Percentiles rank a stretch among this genome's conserved stretches.
These are phyloP conservation scores for Setipinna tenuifilis DNA, from an alignment of 2,797 vertebrate genomes.

Conservation along the genomic window DNA sequence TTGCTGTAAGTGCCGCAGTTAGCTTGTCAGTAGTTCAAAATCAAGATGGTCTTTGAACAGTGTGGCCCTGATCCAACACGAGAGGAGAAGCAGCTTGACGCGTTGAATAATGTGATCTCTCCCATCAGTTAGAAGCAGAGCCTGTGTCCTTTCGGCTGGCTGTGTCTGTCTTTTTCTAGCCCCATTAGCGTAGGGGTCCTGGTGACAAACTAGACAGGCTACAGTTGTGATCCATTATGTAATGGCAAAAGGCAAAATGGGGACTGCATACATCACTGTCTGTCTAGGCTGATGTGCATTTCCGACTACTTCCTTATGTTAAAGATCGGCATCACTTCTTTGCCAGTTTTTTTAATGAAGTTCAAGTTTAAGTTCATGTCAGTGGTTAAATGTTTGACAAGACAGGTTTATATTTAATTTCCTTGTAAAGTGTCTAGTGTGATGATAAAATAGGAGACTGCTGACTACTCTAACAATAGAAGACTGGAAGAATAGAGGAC, in stretches of 20 bases:
- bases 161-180: not conserved
- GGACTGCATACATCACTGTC: not conserved
- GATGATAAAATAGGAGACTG: not conserved
- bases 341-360: not conserved
- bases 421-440: not conserved
- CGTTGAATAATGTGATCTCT: not conserved
- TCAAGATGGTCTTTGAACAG: not conserved
- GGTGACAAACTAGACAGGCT: slow-evolving; percentile 10
- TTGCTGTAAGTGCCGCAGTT: not conserved
- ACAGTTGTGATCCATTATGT: not conserved
- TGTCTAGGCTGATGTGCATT: not conserved
- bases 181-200: not conserved
- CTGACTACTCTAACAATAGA: not conserved
- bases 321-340: not conserved
- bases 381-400: not conserved
- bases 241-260: not conserved
- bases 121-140: not conserved
- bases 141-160: not conserved
- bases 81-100: not conserved
- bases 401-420: not conserved
- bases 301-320: not conserved
- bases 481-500: not conserved
- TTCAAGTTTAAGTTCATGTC: not conserved
- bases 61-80: not conserved
- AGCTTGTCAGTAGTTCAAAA: not conserved